Base-by-base conservation (phyloP, 2,113 vertebrate species). In the Oncorhynchus keta region DNA sequence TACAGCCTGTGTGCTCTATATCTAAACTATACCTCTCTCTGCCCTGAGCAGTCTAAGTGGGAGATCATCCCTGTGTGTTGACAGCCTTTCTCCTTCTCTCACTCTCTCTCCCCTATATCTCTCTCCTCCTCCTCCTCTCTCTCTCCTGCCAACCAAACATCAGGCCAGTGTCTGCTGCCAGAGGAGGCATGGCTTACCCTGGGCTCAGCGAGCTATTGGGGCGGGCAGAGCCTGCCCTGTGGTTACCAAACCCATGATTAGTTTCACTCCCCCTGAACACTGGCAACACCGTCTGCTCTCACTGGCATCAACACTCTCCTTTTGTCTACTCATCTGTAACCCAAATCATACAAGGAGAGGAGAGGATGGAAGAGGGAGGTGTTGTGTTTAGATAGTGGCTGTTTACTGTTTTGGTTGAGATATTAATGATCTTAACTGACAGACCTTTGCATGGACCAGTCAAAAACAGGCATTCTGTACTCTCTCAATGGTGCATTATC, bases 21-120 rank as follows among this genome's bases (percentile, higher is more conserved):
- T 84, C 83, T 84, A 84, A 89, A 45, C 39, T 11, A 2, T 45
- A 45, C 9, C 39, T 18, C 16, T 91, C 87, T 79, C 85, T 82
- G 75, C 77, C 83, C 82, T 84, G 87, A 90, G 79, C 78, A 80
- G 80, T 77, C 80, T 75, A 87, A 91, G 88, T 89, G 83, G 88
- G 86, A 88, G 86, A 84, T 72, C 81, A 84, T 78, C 74, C 80
- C 82, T 55, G 51, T 55, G 39, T 83, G 88, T 91, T 89, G 86
- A 90, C 86, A 90, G 75, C 76, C 76, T 79, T 4, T 61, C 73
- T 87, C 82, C 80, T 55, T 14, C 51, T 55, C 16, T 55, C 3
- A 4, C 51, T 62, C 72, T 88, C 81, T 78, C 49, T 16, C 14
- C 16, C 51, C 51, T 5, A 14, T 55, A 5, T 55, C 16, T 18